Percentiles rank a stretch among this genome's conserved stretches.
These are phyloP conservation scores for Parauchenoglanis ngamensis DNA, from an alignment of 2,797 vertebrate genomes.

Conservation along the genomic window DNA sequence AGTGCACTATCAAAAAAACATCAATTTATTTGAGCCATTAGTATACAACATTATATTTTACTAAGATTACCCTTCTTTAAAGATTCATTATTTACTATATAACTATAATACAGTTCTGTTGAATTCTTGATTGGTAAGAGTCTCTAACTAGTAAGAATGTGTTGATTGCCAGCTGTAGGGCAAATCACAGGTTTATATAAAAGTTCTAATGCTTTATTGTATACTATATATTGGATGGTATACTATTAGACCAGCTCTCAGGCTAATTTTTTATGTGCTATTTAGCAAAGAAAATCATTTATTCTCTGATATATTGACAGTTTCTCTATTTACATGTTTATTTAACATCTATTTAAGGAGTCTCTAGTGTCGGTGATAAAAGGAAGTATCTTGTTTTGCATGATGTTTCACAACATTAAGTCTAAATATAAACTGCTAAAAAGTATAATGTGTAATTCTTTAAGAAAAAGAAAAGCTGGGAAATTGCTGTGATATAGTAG, in stretches of 20 bases:
- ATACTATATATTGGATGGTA: neutral
- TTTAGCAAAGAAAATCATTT: neutral
- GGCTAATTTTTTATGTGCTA: neutral
- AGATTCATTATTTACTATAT: neutral
- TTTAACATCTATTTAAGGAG: neutral
- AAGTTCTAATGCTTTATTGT: neutral
- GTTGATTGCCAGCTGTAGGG: neutral
- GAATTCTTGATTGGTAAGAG: neutral
- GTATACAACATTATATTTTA: neutral
- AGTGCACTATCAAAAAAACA: neutral
- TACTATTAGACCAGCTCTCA: neutral
- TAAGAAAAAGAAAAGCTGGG: neutral
- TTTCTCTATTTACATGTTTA: neutral
- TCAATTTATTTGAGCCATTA: slow-evolving; percentile 13
- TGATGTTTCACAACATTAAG: neutral
- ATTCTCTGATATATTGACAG: neutral
- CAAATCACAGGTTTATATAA: slow-evolving; percentile 1
- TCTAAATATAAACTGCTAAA: neutral
- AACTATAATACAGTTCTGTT: neutral
- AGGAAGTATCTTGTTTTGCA: neutral
- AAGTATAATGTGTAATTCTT: neutral
- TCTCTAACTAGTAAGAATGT: neutral
- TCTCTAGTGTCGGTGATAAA: neutral
- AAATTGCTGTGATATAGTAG: neutral
- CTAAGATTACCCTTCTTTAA: neutral